A percentile compares a stretch with the other conserved stretches of the same genome.
phyloP scores from a whole-genome alignment of 2,888 invertebrate species.

The Pocota personata region DNA sequence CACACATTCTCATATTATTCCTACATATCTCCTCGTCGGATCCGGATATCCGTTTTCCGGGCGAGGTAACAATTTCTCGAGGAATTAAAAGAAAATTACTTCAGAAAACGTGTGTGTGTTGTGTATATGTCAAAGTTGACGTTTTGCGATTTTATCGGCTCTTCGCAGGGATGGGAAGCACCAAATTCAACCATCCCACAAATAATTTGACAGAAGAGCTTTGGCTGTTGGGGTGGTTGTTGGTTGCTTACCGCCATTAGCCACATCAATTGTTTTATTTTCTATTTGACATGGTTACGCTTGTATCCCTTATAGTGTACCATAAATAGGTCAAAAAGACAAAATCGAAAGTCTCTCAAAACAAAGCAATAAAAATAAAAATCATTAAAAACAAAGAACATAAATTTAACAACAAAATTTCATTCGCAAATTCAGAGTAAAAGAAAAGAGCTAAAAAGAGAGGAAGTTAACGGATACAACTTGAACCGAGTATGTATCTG shows the following conservation, averaged over 20 bases:
- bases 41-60: constrained; percentile 67
- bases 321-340: constrained; percentile 15
- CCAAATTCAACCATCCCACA: constrained; percentile 8
- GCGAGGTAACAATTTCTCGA: constrained; percentile 58
- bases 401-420: constrained; percentile 9
- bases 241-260: not conserved
- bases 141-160: constrained; percentile 32
- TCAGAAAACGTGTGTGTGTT: constrained; percentile 9
- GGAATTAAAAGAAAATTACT: constrained; percentile 60
- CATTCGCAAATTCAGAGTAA: not conserved
- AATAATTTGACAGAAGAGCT: constrained; percentile 28
- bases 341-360: not conserved
- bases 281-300: constrained; percentile 43
- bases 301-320: not conserved
- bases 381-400: constrained; percentile 16
- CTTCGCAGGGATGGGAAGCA: constrained; percentile 2
- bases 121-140: constrained; percentile 23
- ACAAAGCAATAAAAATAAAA: constrained; percentile 28
- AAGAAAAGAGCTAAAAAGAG: not conserved
- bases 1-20: constrained; percentile 11
- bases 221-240: not conserved
- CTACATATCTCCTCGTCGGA: constrained; percentile 17
- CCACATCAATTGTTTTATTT: constrained; percentile 43
- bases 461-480: not conserved
- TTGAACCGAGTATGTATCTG: constrained; percentile 1